Percentiles rank a stretch among this genome's conserved stretches.
These are phyloP conservation scores for Margaritifera margaritifera DNA, from an alignment of 2,888 invertebrate genomes.

Conservation along the genomic window DNA sequence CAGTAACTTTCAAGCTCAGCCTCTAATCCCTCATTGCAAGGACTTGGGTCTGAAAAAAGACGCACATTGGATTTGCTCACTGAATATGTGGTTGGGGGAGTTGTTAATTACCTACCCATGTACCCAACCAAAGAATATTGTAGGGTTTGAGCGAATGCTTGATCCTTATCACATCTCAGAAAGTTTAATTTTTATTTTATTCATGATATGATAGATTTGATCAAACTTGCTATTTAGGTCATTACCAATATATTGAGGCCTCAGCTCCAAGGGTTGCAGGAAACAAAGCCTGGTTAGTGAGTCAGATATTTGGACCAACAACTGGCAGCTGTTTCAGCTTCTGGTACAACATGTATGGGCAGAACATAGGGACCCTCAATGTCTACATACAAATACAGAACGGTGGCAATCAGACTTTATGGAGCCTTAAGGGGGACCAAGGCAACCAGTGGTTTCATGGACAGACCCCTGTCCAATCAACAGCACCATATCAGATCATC, in stretches of 20 bases:
- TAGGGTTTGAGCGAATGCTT: too few relatives aligned
- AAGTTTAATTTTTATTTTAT: too few relatives aligned
- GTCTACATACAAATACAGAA: conserved; percentile 40
- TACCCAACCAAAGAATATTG: too few relatives aligned
- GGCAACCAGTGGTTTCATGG: conserved; percentile 61
- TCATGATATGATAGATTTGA: too few relatives aligned
- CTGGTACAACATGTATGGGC: conserved; percentile 59
- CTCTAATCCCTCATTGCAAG: too few relatives aligned
- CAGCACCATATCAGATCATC: conserved; percentile 45
- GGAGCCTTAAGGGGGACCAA: conserved; percentile 56
- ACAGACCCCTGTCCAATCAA: conserved; percentile 51
- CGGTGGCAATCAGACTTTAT: conserved; percentile 47
- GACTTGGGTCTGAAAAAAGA: too few relatives aligned
- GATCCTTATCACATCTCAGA: too few relatives aligned
- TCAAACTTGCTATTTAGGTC: conserved; percentile 40
- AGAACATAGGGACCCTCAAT: conserved; percentile 51
- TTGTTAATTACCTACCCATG: too few relatives aligned
- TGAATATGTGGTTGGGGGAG: too few relatives aligned
- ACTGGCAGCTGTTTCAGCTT: conserved; percentile 52
- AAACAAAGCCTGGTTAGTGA: conserved; percentile 52
- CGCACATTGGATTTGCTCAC: too few relatives aligned
- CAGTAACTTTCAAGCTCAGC: too few relatives aligned
- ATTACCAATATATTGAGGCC: conserved; percentile 58
- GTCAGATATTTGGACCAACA: conserved; percentile 48
- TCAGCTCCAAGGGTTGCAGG: conserved; percentile 50